These are phyloP conservation scores for Lontra canadensis DNA, from an alignment of 2,113 vertebrate genomes.

Conservation along the genomic window DNA sequence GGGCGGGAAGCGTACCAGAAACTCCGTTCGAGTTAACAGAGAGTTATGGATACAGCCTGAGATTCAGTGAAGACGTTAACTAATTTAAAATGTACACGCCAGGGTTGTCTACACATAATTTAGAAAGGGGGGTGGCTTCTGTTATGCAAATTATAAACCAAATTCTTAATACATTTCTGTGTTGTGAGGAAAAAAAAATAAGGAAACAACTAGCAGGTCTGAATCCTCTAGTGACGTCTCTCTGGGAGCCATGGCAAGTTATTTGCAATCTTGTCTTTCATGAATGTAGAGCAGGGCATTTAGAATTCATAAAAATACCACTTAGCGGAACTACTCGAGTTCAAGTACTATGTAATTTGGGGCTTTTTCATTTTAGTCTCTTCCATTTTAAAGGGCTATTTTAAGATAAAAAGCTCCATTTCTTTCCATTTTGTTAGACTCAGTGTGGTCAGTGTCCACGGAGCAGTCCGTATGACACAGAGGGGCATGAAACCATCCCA, in stretches of 20 bases:
- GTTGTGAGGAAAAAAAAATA: background rate
- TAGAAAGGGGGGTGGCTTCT: background rate
- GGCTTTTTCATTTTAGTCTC: background rate
- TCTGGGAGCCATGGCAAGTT: background rate
- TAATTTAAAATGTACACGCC: background rate
- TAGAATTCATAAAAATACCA: background rate
- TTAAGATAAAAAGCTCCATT: background rate
- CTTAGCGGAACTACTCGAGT: background rate
- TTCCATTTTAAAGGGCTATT: background rate
- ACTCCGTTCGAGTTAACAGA: background rate
- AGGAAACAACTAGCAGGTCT: too few relatives aligned
- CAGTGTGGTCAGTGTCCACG: rapidly evolving
- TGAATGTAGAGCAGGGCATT: rapidly evolving
- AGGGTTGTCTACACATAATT: background rate
- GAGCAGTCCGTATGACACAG: background rate
- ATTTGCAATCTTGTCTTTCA: background rate
- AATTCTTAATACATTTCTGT: too few relatives aligned
- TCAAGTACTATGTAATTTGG: background rate
- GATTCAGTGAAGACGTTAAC: background rate
- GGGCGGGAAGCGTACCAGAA: background rate
- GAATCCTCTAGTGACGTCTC: rapidly evolving
- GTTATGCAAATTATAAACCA: background rate
- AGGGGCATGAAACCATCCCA: background rate
- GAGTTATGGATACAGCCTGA: too few relatives aligned
- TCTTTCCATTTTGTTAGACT: background rate